Evolutionary conservation across 2,797 vertebrate genomes (phyloP).

Genomic region (Etheostoma perlongum): DNA sequence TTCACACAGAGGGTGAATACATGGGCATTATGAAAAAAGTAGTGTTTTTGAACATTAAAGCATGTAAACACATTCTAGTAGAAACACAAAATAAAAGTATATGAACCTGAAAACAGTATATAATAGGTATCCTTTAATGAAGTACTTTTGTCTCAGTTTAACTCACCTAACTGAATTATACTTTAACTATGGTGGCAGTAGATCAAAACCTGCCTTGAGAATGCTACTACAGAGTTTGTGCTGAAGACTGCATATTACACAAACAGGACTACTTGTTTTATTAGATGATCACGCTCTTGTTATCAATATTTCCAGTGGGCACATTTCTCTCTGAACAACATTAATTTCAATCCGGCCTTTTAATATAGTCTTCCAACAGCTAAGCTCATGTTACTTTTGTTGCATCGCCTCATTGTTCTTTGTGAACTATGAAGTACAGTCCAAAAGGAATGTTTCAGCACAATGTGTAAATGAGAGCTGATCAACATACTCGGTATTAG

Average conservation of each 20-base stretch:
- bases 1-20: too few relatives aligned
- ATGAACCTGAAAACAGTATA: too few relatives aligned
- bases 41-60: too few relatives aligned
- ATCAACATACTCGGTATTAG: neutral
- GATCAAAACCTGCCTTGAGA: neutral
- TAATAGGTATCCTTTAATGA: too few relatives aligned
- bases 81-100: too few relatives aligned
- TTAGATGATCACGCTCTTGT: too few relatives aligned
- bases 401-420: neutral
- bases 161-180: neutral
- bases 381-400: neutral
- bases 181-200: neutral
- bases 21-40: too few relatives aligned
- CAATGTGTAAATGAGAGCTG: neutral
- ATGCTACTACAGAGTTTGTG: neutral
- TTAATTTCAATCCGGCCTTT: constrained; percentile 1
- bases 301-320: constrained; percentile 17
- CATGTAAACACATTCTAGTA: too few relatives aligned
- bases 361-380: neutral
- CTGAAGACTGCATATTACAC: neutral
- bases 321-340: constrained; percentile 11
- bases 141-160: neutral
- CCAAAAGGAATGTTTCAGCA: neutral
- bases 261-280: neutral
- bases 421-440: constrained; percentile 1